Evolutionary conservation across 2,888 invertebrate genomes (phyloP), one percentile per base, ranked within the genome.

Genomic region (Ennomos erosarius): DNA sequence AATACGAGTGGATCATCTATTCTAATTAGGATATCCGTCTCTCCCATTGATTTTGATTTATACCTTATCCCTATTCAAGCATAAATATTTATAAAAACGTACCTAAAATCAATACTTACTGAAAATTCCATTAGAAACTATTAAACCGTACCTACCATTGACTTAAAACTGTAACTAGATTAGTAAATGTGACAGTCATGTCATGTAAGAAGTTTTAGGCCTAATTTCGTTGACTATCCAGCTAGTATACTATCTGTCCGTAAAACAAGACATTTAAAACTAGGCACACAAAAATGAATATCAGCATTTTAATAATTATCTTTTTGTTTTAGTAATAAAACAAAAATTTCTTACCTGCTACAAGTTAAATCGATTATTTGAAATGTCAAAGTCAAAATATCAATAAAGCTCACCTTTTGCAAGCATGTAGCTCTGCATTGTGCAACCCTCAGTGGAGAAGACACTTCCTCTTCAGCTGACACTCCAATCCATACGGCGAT

Each of bases 361-460:
- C 26, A 26, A n/a, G 11, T 38, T 10, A 37, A 9, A 51, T 36
- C 6, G 38, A 45, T 16, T 36, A 8, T 10, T 44, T 10, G n/a
- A 34, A 26, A 26, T 26, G 26, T 26, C 6, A 4, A 39, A 33
- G n/a, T 45, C 13, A 38, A 38, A 45, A 9, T 34, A 11, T 34
- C 9, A 45, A 1, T 9, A 26, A 26, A 13, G 26, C 46, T 51
- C 92, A 95, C 95, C 95, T 94, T 94, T 92, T 95, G 94, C 76
- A 95, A 93, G 86, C 95, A 95, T 70, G 95, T 94, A 69, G 95
- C 95, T 84, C 95, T 89, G 84, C 95, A 95, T 76, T 95, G 95
- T 71, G 95, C 95, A 71, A 95, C 95, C 76, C 95, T 93, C 69
- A 95, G 86, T 59, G 95, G 95, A 74, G 95, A 95, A 62, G 94